Conservation (phyloP, 1,140 invertebrate genomes). For the Stegodyphus mimosarum region DNA sequence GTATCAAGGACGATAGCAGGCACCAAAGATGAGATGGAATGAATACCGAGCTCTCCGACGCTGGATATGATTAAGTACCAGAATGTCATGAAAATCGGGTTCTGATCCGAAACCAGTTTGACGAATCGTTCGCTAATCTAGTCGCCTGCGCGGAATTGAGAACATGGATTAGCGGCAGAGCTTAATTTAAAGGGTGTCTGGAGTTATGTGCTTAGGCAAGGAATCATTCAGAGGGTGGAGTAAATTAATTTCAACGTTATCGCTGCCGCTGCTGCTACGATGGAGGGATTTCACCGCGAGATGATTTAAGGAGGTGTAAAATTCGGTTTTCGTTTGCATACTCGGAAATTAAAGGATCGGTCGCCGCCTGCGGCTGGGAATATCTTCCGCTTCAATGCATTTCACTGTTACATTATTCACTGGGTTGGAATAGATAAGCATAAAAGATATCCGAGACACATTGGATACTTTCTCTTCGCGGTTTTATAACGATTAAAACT, state of each 20-base stretch:
- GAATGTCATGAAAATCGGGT: conserved; percentile 10
- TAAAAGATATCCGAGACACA: neutral
- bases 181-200: conserved; percentile 21
- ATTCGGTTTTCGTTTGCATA: conserved; percentile 16
- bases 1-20: too few relatives aligned
- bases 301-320: neutral
- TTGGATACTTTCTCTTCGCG: too few relatives aligned
- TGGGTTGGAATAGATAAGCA: too few relatives aligned
- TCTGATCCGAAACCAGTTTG: conserved; percentile 14
- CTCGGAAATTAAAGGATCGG: conserved; percentile 6
- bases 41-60: too few relatives aligned
- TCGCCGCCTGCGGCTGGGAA: neutral
- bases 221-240: neutral
- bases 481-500: too few relatives aligned
- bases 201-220: neutral
- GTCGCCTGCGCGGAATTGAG: conserved; percentile 32
- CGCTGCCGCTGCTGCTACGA: neutral
- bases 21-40: too few relatives aligned
- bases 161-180: neutral
- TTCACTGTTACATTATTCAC: too few relatives aligned
- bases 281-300: conserved; percentile 18
- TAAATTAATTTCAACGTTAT: conserved; percentile 35
- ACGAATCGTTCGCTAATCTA: conserved; percentile 41
- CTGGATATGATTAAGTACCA: conserved; percentile 27
- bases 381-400: too few relatives aligned